Conservation (phyloP, 2,113 vertebrate genomes). For the Chrysochloris asiatica region DNA sequence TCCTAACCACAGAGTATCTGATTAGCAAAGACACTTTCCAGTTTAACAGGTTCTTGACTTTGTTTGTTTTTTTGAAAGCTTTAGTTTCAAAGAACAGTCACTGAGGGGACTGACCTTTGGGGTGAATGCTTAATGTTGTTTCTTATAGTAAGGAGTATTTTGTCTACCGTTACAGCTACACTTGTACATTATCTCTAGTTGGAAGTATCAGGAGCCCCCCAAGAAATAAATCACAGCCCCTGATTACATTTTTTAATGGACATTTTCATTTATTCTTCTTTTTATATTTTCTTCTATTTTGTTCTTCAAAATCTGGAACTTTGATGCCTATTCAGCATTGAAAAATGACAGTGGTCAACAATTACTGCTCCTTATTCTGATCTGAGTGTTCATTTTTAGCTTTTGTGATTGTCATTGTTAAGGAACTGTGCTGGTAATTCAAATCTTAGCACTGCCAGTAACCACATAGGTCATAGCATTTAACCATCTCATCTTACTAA, state of each 20-base stretch:
- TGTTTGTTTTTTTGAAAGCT: neutral
- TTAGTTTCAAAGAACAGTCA: neutral
- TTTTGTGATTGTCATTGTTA: neutral
- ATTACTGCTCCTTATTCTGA: neutral
- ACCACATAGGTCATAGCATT: neutral
- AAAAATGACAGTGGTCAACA: neutral
- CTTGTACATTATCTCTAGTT: neutral
- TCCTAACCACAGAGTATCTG: neutral
- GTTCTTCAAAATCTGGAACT: neutral
- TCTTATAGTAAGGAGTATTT: neutral
- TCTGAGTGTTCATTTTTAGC: neutral
- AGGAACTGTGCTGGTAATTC: neutral
- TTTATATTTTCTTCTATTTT: neutral
- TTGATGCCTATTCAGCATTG: neutral
- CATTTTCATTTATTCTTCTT: neutral
- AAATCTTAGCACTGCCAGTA: neutral
- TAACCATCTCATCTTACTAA: neutral
- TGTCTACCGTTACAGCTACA: neutral
- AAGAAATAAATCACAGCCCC: neutral
- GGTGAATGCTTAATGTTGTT: neutral
- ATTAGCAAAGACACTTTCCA: constrained; percentile 4
- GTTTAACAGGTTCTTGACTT: constrained; percentile 48
- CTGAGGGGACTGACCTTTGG: neutral
- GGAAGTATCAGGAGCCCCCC: neutral
- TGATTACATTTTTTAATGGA: neutral